These are phyloP conservation scores for Littorina saxatilis DNA, from an alignment of 1,140 invertebrate genomes.

Conservation along the genomic window DNA sequence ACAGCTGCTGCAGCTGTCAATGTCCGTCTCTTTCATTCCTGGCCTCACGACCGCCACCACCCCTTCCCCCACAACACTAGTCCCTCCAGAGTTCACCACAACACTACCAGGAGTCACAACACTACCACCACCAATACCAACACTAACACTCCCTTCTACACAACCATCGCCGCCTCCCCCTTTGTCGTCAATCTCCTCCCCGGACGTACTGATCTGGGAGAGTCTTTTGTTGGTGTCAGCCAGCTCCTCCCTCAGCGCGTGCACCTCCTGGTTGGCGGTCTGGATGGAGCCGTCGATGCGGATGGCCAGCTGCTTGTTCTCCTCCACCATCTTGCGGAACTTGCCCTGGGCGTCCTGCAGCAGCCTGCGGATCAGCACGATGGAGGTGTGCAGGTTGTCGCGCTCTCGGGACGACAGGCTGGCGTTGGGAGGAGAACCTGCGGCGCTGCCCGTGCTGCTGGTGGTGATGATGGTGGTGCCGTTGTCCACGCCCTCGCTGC, in stretches of 20 bases:
- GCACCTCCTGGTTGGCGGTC: constrained; percentile 80
- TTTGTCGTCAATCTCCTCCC: constrained; percentile 7
- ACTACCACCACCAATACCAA: neutral
- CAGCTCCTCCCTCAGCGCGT: constrained; percentile 78
- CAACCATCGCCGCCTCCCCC: neutral
- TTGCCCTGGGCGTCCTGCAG: constrained; percentile 78
- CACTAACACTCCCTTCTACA: too few relatives aligned
- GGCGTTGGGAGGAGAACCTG: neutral
- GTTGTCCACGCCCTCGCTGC: neutral
- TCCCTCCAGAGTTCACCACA: neutral
- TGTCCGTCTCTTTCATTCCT: neutral
- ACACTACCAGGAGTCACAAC: neutral
- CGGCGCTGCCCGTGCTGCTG: neutral
- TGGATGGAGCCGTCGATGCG: constrained; percentile 82
- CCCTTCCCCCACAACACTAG: neutral
- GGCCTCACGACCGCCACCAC: neutral
- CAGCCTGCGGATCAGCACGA: constrained; percentile 76
- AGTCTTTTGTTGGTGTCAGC: constrained; percentile 77
- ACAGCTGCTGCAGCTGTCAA: neutral
- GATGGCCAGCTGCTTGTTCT: constrained; percentile 81
- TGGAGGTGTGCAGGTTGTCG: constrained; percentile 74
- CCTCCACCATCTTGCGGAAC: constrained; percentile 84
- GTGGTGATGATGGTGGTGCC: neutral
- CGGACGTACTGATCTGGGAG: constrained; percentile 52
- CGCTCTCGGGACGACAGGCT: constrained; percentile 61